These are phyloP conservation scores for Sceliomorpha sp. DNA, from an alignment of 2,888 invertebrate genomes.

Conservation along the genomic window DNA sequence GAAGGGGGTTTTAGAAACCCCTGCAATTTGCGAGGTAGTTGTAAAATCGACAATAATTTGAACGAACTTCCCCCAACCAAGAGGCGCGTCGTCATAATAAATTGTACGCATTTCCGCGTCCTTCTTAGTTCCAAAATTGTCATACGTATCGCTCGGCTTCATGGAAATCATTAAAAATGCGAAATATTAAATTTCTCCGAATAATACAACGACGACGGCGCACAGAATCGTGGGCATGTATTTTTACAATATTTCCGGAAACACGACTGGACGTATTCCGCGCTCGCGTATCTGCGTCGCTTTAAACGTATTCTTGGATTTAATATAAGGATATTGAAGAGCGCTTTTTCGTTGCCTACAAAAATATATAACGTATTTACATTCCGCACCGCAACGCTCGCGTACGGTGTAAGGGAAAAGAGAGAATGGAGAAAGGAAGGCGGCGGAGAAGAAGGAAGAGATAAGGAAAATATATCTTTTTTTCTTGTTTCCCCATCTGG, in stretches of 20 bases:
- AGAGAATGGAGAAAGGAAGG: no score
- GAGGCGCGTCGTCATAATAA: no score
- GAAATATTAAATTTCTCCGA: conserved; percentile 48
- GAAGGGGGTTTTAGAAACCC: no score
- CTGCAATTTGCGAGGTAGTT: no score
- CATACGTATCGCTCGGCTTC: conserved; percentile 35
- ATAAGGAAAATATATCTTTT: no score
- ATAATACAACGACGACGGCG: conserved; percentile 25
- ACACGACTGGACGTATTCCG: conserved; percentile 44
- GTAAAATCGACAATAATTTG: no score
- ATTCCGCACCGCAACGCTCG: conserved; percentile 24
- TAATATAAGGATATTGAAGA: conserved; percentile 47
- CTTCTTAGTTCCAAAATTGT: no score
- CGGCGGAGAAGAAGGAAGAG: no score
- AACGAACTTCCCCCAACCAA: no score
- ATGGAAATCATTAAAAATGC: conserved; percentile 46
- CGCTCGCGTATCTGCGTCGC: conserved; percentile 40
- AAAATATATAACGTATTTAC: conserved; percentile 54
- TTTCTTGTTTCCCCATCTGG: not conserved
- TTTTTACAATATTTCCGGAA: conserved; percentile 50
- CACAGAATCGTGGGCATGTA: conserved; percentile 32
- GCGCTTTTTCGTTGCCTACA: conserved; percentile 36
- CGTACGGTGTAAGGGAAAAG: not conserved
- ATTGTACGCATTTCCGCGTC: no score
- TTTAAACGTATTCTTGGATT: conserved; percentile 48